phyloP scores from a whole-genome alignment of 2,113 vertebrate genomes.

The Albula glossodonta region DNA sequence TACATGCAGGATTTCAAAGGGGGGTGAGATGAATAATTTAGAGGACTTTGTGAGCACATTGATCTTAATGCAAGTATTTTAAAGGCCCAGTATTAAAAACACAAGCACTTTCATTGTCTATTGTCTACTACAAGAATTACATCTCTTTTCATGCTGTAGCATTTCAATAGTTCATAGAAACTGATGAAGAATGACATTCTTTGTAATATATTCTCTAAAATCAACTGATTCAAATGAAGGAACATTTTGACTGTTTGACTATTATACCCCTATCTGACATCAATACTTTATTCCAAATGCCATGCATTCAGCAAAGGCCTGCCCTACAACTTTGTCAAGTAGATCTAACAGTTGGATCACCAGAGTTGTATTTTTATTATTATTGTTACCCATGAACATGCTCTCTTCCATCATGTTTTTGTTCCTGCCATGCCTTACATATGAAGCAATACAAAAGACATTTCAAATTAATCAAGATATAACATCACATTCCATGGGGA shows the following conservation, averaged over 20 bases:
- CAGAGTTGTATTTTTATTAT: neutral
- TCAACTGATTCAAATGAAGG: neutral
- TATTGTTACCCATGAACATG: neutral
- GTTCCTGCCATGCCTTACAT: neutral
- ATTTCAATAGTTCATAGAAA: neutral
- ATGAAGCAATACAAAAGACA: neutral
- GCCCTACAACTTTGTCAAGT: neutral
- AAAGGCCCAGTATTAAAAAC: constrained; percentile 27
- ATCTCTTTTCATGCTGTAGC: neutral
- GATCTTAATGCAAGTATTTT: constrained; percentile 47
- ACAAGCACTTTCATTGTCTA: constrained; percentile 28
- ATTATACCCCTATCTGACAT: neutral
- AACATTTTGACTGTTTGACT: neutral
- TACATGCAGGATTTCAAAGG: constrained; percentile 48
- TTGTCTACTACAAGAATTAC: neutral
- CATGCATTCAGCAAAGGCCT: neutral
- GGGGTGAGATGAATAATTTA: constrained; percentile 49
- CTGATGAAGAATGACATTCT: constrained; percentile 1
- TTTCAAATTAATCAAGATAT: neutral
- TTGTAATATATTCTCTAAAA: neutral
- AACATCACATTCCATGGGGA: neutral
- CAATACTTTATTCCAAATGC: neutral
- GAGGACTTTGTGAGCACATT: constrained; percentile 36
- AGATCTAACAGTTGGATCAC: neutral
- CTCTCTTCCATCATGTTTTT: neutral